Evolutionary conservation across 2,888 invertebrate species (phyloP).

Genomic region (Campoplex nolae): DNA sequence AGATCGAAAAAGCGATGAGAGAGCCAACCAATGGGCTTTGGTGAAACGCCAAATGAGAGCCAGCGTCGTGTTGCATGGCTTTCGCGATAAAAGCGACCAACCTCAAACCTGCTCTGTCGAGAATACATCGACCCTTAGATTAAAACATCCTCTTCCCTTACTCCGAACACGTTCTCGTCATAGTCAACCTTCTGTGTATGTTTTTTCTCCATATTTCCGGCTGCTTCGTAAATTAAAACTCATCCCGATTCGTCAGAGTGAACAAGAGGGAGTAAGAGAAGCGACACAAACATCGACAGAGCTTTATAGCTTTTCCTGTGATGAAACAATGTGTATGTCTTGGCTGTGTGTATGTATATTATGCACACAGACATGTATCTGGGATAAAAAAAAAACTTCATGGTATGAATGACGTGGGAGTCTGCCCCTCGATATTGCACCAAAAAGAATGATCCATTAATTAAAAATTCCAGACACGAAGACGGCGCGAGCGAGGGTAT

Average conservation of each 20-base stretch:
- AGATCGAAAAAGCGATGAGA: constrained; percentile 21
- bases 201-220: constrained; percentile 57
- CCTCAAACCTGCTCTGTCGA: constrained; percentile 65
- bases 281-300: constrained; percentile 41
- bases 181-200: constrained; percentile 39
- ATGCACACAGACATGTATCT: constrained; percentile 40
- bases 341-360: not conserved
- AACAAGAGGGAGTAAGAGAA: constrained; percentile 45
- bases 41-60: constrained; percentile 67
- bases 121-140: constrained; percentile 77
- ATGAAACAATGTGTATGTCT: not conserved
- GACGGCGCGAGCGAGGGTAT: constrained; percentile 15
- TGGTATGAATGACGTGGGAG: constrained; percentile 46
- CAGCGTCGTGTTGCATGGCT: constrained; percentile 48
- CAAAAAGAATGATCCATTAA: constrained; percentile 60
- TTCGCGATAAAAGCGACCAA: constrained; percentile 67
- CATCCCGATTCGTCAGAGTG: constrained; percentile 69
- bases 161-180: constrained; percentile 41
- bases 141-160: constrained; percentile 74
- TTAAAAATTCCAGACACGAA: constrained; percentile 62
- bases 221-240: constrained; percentile 75
- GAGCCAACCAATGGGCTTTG: constrained; percentile 42
- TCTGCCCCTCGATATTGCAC: constrained; percentile 54
- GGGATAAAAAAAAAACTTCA: constrained; percentile 28
- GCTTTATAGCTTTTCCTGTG: constrained; percentile 15